A percentile compares a stretch with the other conserved stretches of the same genome.
Evolutionary conservation across 2,113 vertebrate species (phyloP).

Genomic region (Arothron firmamentum): DNA sequence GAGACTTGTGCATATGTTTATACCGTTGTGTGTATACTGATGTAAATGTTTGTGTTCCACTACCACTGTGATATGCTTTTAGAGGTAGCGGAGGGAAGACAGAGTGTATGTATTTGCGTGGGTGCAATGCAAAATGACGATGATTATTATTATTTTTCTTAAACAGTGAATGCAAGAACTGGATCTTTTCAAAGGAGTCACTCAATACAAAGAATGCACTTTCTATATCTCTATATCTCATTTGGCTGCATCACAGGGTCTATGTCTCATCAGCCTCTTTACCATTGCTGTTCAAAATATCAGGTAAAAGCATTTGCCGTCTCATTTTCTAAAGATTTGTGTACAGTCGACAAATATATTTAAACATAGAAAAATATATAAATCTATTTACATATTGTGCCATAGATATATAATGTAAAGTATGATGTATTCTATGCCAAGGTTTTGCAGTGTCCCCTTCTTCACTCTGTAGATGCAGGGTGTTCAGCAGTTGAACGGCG

Average conservation of each 20-base stretch:
- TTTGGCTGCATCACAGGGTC: slow-evolving; percentile 68
- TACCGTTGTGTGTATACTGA: slow-evolving; percentile 70
- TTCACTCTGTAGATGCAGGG: slow-evolving; percentile 64
- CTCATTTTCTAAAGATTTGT: slow-evolving; percentile 74
- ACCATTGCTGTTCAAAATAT: slow-evolving; percentile 71
- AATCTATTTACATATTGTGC: slow-evolving; percentile 77
- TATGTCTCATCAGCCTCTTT: slow-evolving; percentile 61
- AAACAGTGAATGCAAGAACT: slow-evolving; percentile 60
- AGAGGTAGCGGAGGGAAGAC: slow-evolving; percentile 69
- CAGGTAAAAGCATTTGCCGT: slow-evolving; percentile 73
- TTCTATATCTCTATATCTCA: slow-evolving; percentile 72
- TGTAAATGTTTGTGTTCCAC: slow-evolving; percentile 74
- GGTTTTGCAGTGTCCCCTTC: slow-evolving; percentile 72
- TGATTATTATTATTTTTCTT: slow-evolving; percentile 12
- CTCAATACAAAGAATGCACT: slow-evolving; percentile 75
- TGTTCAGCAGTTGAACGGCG: slow-evolving; percentile 35
- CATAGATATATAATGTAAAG: slow-evolving; percentile 74
- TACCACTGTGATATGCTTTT: slow-evolving; percentile 74
- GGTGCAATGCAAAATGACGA: slow-evolving; percentile 39
- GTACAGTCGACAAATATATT: slow-evolving; percentile 75
- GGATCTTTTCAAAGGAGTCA: slow-evolving; percentile 65
- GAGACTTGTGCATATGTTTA: slow-evolving; percentile 72
- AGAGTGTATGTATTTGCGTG: slow-evolving; percentile 59
- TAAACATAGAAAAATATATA: slow-evolving; percentile 75
- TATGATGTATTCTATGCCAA: slow-evolving; percentile 75